These are phyloP conservation scores for Ridgeia piscesae DNA, from an alignment of 1,140 invertebrate species.

Conservation along the genomic window DNA sequence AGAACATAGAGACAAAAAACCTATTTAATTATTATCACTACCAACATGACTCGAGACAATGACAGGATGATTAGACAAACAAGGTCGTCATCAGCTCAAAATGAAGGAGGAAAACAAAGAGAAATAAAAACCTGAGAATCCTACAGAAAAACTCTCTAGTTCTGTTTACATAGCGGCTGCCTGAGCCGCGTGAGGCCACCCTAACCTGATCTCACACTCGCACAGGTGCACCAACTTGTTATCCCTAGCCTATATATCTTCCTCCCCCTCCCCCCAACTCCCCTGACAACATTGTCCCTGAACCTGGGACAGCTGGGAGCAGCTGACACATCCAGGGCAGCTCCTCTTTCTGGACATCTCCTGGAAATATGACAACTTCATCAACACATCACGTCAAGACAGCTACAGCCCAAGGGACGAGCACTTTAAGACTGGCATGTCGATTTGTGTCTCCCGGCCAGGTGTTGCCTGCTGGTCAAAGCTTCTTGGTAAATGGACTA, in stretches of 20 bases:
- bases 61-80: too few species aligned
- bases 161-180: too few species aligned
- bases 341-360: background rate
- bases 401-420: background rate
- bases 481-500: background rate
- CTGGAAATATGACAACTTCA: constrained; percentile 5
- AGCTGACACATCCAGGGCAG: background rate
- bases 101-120: too few species aligned
- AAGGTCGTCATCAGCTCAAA: too few species aligned
- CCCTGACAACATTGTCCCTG: background rate
- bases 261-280: background rate
- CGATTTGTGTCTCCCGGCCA: background rate
- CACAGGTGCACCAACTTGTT: background rate
- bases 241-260: background rate
- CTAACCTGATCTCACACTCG: background rate
- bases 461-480: background rate
- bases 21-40: too few species aligned
- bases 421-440: background rate
- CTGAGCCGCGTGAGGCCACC: too few species aligned
- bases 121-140: too few species aligned
- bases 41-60: too few species aligned
- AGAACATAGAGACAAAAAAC: too few species aligned
- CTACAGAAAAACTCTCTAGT: too few species aligned
- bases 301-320: background rate
- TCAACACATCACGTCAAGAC: background rate